phyloP scores from a whole-genome alignment of 2,797 vertebrate species.

The Antennarius maculatus region DNA sequence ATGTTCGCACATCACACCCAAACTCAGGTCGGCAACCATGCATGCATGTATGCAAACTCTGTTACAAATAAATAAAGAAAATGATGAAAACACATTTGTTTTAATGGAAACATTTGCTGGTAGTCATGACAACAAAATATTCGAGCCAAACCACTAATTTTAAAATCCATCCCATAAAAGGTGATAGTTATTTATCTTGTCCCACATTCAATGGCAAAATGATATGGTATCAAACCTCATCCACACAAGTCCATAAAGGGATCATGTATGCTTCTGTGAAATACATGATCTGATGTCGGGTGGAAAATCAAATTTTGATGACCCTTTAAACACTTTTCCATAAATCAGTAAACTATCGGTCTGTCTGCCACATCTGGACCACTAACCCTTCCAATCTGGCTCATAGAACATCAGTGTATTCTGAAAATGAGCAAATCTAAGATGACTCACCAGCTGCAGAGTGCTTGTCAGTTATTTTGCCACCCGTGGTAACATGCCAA shows the following conservation, averaged over 20 bases:
- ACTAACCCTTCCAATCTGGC: no score
- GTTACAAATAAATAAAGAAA: neutral
- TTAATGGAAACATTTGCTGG: conserved; percentile 53
- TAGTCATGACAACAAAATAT: conserved; percentile 24
- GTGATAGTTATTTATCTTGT: conserved; percentile 61
- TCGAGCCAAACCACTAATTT: conserved; percentile 51
- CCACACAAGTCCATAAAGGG: conserved; percentile 21
- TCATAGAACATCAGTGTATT: no score
- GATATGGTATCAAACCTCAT: conserved; percentile 46
- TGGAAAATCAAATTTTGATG: conserved; percentile 39
- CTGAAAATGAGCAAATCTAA: no score
- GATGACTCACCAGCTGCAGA: no score
- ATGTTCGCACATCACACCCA: conserved; percentile 16
- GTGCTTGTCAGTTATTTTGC: no score
- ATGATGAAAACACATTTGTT: conserved; percentile 32
- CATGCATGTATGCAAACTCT: neutral
- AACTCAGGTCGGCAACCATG: conserved; percentile 30
- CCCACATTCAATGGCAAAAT: conserved; percentile 50
- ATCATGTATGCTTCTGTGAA: conserved; percentile 25
- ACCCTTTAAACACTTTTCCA: conserved; percentile 44
- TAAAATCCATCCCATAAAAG: conserved; percentile 40
- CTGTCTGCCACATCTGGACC: no score
- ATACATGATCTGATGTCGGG: conserved; percentile 16
- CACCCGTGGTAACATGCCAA: no score
- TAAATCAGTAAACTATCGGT: neutral